Percentiles rank a stretch among this genome's conserved stretches.
Conservation (phyloP, 2,797 vertebrate genomes). For the Scyliorhinus canicula region DNA sequence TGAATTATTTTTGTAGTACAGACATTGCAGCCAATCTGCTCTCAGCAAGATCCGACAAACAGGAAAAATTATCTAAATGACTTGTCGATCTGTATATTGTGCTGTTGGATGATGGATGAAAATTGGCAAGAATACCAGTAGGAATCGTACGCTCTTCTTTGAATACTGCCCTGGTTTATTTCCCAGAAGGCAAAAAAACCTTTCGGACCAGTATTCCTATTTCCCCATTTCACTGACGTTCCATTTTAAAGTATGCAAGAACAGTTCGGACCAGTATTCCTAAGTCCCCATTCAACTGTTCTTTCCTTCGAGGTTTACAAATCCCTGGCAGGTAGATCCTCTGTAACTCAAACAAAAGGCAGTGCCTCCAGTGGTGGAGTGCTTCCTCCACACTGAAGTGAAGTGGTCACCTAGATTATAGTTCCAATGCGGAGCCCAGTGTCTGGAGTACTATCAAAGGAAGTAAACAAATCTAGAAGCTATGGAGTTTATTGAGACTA, state of each 20-base stretch:
- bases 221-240: too few relatives aligned
- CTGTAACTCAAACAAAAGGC: background rate
- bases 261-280: too few relatives aligned
- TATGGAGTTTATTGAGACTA: background rate
- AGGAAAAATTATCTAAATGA: background rate
- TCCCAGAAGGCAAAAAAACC: too few relatives aligned
- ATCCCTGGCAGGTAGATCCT: background rate
- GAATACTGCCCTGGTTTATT: background rate
- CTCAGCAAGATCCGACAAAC: background rate
- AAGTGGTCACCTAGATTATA: background rate
- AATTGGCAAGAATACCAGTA: background rate
- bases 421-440: background rate
- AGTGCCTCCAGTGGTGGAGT: background rate
- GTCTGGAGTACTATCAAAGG: background rate
- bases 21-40: background rate
- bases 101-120: background rate
- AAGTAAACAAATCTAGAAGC: background rate
- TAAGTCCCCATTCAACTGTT: too few relatives aligned
- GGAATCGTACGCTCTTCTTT: background rate
- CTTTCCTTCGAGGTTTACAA: too few relatives aligned
- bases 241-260: too few relatives aligned
- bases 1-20: background rate
- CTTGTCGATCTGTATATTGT: background rate
- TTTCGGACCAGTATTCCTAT: too few relatives aligned
- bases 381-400: background rate